These are phyloP conservation scores for Hydropotes inermis DNA, from an alignment of 2,113 vertebrate genomes.

Conservation along the genomic window DNA sequence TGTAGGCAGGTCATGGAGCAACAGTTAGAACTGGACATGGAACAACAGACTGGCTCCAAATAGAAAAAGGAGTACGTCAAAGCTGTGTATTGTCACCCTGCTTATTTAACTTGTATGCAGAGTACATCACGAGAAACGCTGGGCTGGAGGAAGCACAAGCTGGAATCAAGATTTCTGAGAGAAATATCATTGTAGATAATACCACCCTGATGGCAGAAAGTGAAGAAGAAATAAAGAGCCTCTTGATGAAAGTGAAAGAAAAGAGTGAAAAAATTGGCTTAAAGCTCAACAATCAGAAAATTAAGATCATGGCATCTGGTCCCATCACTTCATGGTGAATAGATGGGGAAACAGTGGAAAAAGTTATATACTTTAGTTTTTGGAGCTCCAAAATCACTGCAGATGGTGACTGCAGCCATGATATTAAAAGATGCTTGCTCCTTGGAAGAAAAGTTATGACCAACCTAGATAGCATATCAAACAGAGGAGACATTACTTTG, in stretches of 20 bases:
- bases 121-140: not conserved
- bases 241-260: not conserved
- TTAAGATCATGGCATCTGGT: not conserved
- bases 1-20: not conserved
- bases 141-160: not conserved
- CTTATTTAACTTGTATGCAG: not conserved
- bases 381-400: not conserved
- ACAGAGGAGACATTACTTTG: not conserved
- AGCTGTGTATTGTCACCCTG: not conserved
- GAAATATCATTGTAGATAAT: not conserved
- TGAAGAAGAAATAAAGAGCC: not conserved
- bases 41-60: not conserved
- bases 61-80: not conserved
- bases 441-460: not conserved
- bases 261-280: not conserved
- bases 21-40: not conserved
- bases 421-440: not conserved
- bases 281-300: not conserved
- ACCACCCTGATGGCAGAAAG: not conserved
- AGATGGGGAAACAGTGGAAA: not conserved
- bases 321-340: not conserved
- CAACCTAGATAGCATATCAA: not conserved
- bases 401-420: not conserved
- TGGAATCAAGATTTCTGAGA: not conserved
- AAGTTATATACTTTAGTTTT: not conserved